A percentile compares a stretch with the other conserved stretches of the same genome.
phyloP scores from a whole-genome alignment of 2,888 invertebrate genomes.

The Drosophila anceps region DNA sequence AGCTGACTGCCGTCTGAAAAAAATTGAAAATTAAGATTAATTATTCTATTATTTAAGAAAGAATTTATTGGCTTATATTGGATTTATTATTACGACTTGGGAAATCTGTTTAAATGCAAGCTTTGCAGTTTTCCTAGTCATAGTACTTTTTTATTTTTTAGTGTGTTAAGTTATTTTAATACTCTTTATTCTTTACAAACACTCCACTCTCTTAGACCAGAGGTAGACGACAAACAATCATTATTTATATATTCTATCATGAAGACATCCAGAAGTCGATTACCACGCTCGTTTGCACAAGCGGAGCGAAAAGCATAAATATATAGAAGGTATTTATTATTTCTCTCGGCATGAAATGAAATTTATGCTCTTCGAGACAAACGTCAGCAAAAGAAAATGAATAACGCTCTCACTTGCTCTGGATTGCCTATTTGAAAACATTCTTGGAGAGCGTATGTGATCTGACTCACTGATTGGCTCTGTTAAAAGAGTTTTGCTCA shows the following conservation, averaged over 20 bases:
- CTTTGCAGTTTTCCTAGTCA: not conserved
- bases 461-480: not conserved
- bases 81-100: not conserved
- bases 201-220: not conserved
- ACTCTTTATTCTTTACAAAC: not conserved
- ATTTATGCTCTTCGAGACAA: not conserved
- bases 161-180: not conserved
- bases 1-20: conserved; percentile 36
- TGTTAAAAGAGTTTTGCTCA: not conserved
- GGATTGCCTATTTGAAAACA: too few relatives aligned
- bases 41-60: conserved; percentile 46
- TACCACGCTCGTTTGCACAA: not conserved
- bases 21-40: conserved; percentile 68
- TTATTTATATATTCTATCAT: not conserved
- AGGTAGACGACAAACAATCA: not conserved
- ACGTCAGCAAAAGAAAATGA: not conserved
- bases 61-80: conserved; percentile 71
- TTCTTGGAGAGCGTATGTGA: not conserved
- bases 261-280: not conserved
- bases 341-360: not conserved
- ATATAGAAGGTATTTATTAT: not conserved
- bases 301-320: not conserved
- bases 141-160: not conserved
- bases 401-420: not conserved
- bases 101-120: not conserved